phyloP scores from a whole-genome alignment of 2,888 invertebrate genomes.

The Dryocosmus kuriphilus region DNA sequence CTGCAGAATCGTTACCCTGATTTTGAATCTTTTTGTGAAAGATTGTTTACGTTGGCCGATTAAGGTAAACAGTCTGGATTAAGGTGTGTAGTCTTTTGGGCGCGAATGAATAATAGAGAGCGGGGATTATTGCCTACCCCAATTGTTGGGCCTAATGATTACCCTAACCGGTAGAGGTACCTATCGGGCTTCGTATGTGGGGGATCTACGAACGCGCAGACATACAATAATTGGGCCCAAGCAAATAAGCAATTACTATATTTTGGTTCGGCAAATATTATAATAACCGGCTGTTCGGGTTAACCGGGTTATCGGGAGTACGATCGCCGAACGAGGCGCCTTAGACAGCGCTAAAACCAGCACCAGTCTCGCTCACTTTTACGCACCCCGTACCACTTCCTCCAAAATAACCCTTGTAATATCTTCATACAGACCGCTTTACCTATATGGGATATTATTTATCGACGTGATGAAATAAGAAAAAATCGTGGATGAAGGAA shows the following conservation, averaged over 20 bases:
- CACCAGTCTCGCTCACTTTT: conserved; percentile 57
- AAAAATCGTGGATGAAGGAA: conserved; percentile 2
- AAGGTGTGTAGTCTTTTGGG: conserved; percentile 20
- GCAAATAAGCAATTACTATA: conserved; percentile 74
- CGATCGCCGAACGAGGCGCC: conserved; percentile 66
- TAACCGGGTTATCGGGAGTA: conserved; percentile 71
- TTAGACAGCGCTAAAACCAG: conserved; percentile 69
- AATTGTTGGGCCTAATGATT: conserved; percentile 31
- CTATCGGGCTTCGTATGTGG: conserved; percentile 18
- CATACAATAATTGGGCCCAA: conserved; percentile 69
- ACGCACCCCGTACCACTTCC: conserved; percentile 31
- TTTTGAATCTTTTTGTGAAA: neutral
- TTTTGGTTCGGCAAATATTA: conserved; percentile 74
- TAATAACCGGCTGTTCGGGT: conserved; percentile 71
- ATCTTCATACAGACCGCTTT: conserved; percentile 34
- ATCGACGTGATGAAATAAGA: conserved; percentile 26
- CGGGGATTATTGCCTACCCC: conserved; percentile 34
- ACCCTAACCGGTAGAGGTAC: conserved; percentile 26
- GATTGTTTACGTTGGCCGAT: conserved; percentile 16
- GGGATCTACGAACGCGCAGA: conserved; percentile 45
- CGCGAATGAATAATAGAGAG: conserved; percentile 39
- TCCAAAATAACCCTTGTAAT: conserved; percentile 29
- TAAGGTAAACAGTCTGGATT: conserved; percentile 3
- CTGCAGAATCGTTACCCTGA: neutral
- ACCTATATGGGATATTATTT: conserved; percentile 32